Evolutionary conservation across 2,113 vertebrate species (phyloP), one percentile per base, ranked within the genome.

Genomic region (Malurus alboscapulatus): DNA sequence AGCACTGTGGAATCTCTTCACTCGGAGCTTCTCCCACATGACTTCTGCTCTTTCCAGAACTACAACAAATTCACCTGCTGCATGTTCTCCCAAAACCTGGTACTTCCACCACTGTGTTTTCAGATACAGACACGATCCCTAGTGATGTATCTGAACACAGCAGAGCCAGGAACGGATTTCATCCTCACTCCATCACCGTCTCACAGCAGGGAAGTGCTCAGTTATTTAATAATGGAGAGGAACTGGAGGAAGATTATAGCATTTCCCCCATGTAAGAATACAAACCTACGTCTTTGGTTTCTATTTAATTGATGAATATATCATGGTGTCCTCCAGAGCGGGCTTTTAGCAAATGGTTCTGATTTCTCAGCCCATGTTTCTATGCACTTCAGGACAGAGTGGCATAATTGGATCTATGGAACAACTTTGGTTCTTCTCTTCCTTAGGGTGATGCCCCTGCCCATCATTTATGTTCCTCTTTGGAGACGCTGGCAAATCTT

Each of bases 11-110:
- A 74, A 21, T 27, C 44, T 65, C 57, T 75, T 82, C 19, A 15
- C 19, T 17, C 0, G 0, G n/a, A 27, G 44, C 82, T 75, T 17
- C 17, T 74, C 32, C 51, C 27, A 45, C 9, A 6, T 5, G 0
- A 12, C 51, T 81, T 71, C 73, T 57, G 14, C 27, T 48, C 20
- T 65, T 90, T 51, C 24, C 65, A 78, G 81, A 75, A 25, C 30
- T 74, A 21, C 29, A 54, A 44, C 32, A 44, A 18, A 78, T 74
- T 59, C 45, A 59, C 34, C 29, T 51, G 47, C 51, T 44, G 29
- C 20, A 3, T 11, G 7, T 72, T 91, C 40, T 81, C 61, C 77
- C 74, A 73, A 55, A 83, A 18, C 8, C n/a, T 40, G 34, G 9
- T 36, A 26, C 54, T 89, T 61, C 42, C 71, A 74, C 26, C 74